Evolutionary conservation across 64 coral and sea anemone species (phyloP).

Genomic region (Pocillopora verrucosa): DNA sequence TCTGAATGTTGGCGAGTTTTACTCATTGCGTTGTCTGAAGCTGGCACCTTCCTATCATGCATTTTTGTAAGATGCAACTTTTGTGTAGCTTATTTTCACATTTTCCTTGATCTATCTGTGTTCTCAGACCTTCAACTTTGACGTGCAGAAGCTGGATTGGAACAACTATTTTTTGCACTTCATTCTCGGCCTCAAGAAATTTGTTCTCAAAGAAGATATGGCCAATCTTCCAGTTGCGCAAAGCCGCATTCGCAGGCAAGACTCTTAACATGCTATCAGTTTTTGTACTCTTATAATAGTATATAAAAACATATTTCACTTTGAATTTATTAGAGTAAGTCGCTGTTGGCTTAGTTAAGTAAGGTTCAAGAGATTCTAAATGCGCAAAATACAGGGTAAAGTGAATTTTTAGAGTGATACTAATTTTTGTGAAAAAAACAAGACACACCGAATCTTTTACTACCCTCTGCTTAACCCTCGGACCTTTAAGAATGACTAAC

Average conservation of each 20-base stretch:
- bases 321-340: not conserved
- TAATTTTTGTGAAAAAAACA: too few relatives aligned
- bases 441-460: too few relatives aligned
- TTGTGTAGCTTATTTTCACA: not conserved
- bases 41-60: too few relatives aligned
- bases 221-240: conserved; percentile 71
- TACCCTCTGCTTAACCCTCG: too few relatives aligned
- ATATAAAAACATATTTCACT: too few relatives aligned
- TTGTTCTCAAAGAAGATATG: conserved; percentile 79
- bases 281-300: too few relatives aligned
- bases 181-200: conserved; percentile 70
- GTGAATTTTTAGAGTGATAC: not conserved
- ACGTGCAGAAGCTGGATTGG: conserved; percentile 74
- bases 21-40: too few relatives aligned
- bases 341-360: not conserved
- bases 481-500: too few relatives aligned
- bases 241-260: conserved; percentile 75
- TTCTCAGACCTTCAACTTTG: conserved; percentile 72
- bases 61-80: not conserved
- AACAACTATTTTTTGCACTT: conserved; percentile 60
- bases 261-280: not conserved
- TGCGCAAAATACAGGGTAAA: too few relatives aligned
- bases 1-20: too few relatives aligned
- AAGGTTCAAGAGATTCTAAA: too few relatives aligned
- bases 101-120: not conserved